A percentile compares a stretch with the other conserved stretches of the same genome.
phyloP scores from a whole-genome alignment of 1,140 invertebrate species.

The Wiebesia pumilae region DNA sequence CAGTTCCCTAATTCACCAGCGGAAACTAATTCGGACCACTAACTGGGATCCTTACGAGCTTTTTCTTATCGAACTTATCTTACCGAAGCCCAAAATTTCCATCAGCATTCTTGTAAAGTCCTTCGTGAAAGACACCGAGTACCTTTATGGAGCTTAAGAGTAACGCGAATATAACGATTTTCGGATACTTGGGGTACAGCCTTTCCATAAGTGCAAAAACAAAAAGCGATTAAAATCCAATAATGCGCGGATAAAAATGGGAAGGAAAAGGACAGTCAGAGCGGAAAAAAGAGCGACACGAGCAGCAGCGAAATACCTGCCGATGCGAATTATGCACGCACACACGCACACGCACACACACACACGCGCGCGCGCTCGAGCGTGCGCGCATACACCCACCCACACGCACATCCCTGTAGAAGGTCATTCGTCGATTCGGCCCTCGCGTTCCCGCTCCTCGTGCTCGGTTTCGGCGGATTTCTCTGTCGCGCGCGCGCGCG shows the following conservation, averaged over 20 bases:
- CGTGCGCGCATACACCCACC: neutral
- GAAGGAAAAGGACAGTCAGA: neutral
- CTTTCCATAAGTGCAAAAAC: neutral
- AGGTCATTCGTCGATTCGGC: conserved; percentile 24
- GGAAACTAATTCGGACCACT: too few species aligned
- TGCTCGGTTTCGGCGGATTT: conserved; percentile 9
- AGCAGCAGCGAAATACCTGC: neutral
- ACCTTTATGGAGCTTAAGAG: too few species aligned
- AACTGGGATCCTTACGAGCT: too few species aligned
- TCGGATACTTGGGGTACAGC: too few species aligned
- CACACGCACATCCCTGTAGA: neutral
- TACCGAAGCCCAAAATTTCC: too few species aligned
- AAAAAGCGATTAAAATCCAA: neutral
- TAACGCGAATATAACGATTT: too few species aligned
- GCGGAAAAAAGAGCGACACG: conserved; percentile 21
- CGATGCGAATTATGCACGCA: neutral
- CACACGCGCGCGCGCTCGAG: neutral
- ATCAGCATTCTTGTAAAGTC: too few species aligned
- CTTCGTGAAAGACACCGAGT: too few species aligned
- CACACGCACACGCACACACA: neutral
- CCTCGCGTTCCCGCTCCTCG: neutral
- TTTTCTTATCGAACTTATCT: too few species aligned
- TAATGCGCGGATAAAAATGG: neutral
- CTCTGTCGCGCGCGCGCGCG: neutral
- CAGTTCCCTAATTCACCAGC: too few species aligned